Evolutionary conservation across 2,113 vertebrate species (phyloP), one percentile per base, ranked within the genome.

Genomic region (Ondatra zibethicus): DNA sequence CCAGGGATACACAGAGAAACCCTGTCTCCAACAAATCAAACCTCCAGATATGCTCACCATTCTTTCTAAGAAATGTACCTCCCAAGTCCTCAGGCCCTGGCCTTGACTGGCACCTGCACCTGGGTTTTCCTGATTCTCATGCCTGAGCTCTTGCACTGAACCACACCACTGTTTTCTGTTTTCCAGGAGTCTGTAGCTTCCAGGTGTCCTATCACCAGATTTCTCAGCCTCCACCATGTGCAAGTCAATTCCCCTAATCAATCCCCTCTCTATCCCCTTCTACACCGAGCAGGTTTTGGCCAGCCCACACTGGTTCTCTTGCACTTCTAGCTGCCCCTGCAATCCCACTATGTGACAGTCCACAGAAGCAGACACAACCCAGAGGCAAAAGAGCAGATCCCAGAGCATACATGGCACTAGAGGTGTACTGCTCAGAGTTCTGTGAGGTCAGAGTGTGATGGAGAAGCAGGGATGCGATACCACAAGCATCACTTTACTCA

Each of bases 331-430:
- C 68, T 2, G 39, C 31, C 1, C 78, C 55, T 82, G 23, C 47
- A 89, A 7, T 8, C 11, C 77, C 45, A 31, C 39, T 1, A 2
- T 0, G 5, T 13, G 12, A 4, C 29, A 4, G 52, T 25, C 29
- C 55, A 61, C 45, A 13, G 50, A 7, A 1, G 52, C 63, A 84
- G 29, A 75, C 23, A 39, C 4, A 68, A 61, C 6, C 50, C 70
- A 63, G 45, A 33, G 33, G n/a, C 63, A 52, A 77, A 66, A 42
- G 12, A 39, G 31, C 42, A 33, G 36, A 27, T 17, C 21, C 25
- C 36, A 11, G 50, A 16, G 5, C 6, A 11, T 31, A 8, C 2
- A 33, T 2, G 58, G 50, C 55, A 23, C 2, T 14, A 5, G 7
- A 9, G 1, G 4, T 2, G 6, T 13, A 11, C 63, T 17, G 5